Evolutionary conservation across 1,140 invertebrate genomes (phyloP), one percentile per base, ranked within the genome.

Genomic region (Musca domestica): DNA sequence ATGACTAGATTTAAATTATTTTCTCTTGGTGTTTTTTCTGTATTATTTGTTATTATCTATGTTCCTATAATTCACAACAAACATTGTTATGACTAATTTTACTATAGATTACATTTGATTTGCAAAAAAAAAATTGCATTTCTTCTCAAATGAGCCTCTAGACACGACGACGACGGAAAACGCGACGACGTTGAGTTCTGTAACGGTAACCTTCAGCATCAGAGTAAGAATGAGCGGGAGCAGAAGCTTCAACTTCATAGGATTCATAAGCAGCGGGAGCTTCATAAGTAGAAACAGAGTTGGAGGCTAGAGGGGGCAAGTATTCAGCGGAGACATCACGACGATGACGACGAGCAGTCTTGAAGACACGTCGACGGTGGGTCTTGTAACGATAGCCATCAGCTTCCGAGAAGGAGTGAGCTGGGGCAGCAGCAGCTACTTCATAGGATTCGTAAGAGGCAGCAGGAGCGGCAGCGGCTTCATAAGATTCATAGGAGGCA

Each of bases 101-200:
- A 41, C 34, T 41, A 41, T 41, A 5, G 34, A 41, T 41, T 10
- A 41, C 34, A 41, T 7, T 41, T 12, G 4, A n/a, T n/a, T 5
- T 41, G 34, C 34, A 41, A 10, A 41, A 2, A n/a, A n/a, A n/a
- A 5, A 9, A 41, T 12, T 41, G 10, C 34, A 41, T 41, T 10
- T 7, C 34, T 12, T 10, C 10, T 41, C 34, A 41, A 2, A 41
- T 10, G 10, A 30, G 23, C 20, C 22, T 41, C 12, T 41, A 41
- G 75, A 66, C 72, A 76, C 7, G 73, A 74, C 71, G 71, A 52
- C 75, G 69, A 64, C 71, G 71, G 48, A 68, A 63, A 19, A 69
- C 68, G 41, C 67, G 63, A 19, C 71, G 68, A 66, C 68, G 66
- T 47, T 67, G 49, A 30, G 71, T 71, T 64, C 68, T 71, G 47